phyloP scores from a whole-genome alignment of 2,797 vertebrate genomes.

The Leuciscus waleckii region DNA sequence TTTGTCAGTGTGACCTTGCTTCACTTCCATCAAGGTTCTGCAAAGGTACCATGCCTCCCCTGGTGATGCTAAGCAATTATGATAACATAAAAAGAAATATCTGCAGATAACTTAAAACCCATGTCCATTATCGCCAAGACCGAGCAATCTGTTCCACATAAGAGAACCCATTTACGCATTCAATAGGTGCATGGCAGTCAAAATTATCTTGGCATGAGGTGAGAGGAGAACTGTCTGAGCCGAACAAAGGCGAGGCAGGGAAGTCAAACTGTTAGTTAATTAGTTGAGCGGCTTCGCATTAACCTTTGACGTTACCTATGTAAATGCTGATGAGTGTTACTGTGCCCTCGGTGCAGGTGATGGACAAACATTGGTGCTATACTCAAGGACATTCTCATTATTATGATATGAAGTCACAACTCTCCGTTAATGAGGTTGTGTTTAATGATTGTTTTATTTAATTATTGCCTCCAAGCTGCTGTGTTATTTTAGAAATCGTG shows the following conservation, averaged over 20 bases:
- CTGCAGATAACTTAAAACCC: constrained; percentile 45
- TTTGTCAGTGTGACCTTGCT: constrained; percentile 55
- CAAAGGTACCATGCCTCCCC: constrained; percentile 40
- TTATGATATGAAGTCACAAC: constrained; percentile 36
- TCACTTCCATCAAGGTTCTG: constrained; percentile 38
- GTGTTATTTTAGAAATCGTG: constrained; percentile 27
- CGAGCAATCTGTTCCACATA: constrained; percentile 51
- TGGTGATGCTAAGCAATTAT: constrained; percentile 46
- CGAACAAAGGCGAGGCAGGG: constrained; percentile 34
- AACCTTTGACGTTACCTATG: constrained; percentile 58
- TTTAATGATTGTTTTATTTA: constrained; percentile 50
- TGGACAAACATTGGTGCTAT: constrained; percentile 21
- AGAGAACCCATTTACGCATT: constrained; percentile 42
- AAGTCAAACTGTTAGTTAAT: constrained; percentile 63
- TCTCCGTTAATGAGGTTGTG: constrained; percentile 41
- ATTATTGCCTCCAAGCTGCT: constrained; percentile 50
- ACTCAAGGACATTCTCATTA: constrained; percentile 51
- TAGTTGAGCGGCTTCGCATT: constrained; percentile 54
- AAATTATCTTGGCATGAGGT: constrained; percentile 47
- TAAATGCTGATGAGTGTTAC: constrained; percentile 55
- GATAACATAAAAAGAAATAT: constrained; percentile 47
- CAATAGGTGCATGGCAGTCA: constrained; percentile 22
- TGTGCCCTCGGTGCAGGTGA: constrained; percentile 13
- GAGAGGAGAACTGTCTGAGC: constrained; percentile 35
- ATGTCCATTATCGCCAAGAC: constrained; percentile 44